Evolutionary conservation across 2,888 invertebrate species (phyloP), one percentile per base, ranked within the genome.

Genomic region (Lypha dubia): DNA sequence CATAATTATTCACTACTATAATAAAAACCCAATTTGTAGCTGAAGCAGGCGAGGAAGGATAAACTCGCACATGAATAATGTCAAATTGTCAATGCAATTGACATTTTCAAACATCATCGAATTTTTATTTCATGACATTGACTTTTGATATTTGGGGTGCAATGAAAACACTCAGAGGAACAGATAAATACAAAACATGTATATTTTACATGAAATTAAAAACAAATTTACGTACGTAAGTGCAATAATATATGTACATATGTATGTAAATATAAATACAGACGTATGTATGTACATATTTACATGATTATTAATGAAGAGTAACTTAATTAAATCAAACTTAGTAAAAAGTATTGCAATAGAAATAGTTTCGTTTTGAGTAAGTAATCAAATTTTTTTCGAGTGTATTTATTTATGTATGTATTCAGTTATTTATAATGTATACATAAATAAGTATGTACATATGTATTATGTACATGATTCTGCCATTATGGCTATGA

Each of bases 81-180:
- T n/a, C 49, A 20, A 8, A 32, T 70, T 63, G 32, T 53, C 46
- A 75, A 53, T 75, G 68, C 68, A 75, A 75, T 75, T 70, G 81
- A 75, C 81, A 75, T 53, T n/a, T 70, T 70, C 44, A 38, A 56
- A 75, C 68, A 63, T 60, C 62, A 75, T 75, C 11, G 28, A 41
- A 41, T 62, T 49, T 63, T 28, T 15, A 22, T 22, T 38, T 41
- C 32, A 56, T 56, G 75, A 75, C 75, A 81, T 75, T 81, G 81
- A 81, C 75, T 62, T 70, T 71, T 75, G 38, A 56, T 58, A 62
- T 46, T 70, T 63, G 28, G 20, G 1, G 9, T 41, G 74, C 51
- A 15, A 22, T 20, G 20, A 49, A 65, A 65, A 73, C 56, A 58
- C 46, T 28, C 41, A 20, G 1, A 44, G 13, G 75, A 68, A n/a